Percentiles rank a stretch among this genome's conserved stretches.
Evolutionary conservation across 1,140 invertebrate species (phyloP).

Genomic region (Plodia interpunctella): DNA sequence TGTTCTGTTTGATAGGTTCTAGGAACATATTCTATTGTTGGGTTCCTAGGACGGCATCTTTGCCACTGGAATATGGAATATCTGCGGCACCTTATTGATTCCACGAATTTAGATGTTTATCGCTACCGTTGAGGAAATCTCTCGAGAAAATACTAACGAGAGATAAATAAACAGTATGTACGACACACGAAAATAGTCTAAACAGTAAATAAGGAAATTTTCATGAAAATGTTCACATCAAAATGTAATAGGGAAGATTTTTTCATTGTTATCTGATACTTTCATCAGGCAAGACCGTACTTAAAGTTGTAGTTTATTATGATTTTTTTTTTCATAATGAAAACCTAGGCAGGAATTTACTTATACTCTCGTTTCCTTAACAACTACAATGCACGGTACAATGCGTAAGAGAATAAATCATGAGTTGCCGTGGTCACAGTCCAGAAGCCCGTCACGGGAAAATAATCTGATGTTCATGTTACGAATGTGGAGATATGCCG

Average conservation of each 20-base stretch:
- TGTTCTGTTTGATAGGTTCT: conserved; percentile 33
- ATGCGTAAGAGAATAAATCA: conserved; percentile 22
- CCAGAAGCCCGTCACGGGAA: conserved; percentile 65
- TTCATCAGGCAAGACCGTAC: too few species aligned
- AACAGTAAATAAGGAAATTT: too few species aligned
- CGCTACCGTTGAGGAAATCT: conserved; percentile 42
- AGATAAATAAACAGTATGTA: too few species aligned
- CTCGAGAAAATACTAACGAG: too few species aligned
- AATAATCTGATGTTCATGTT: conserved; percentile 37
- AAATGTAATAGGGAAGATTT: too few species aligned
- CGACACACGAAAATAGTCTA: too few species aligned
- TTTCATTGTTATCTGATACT: too few species aligned
- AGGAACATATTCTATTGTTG: conserved; percentile 45
- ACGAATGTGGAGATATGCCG: conserved; percentile 31
- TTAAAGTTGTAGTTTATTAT: too few species aligned
- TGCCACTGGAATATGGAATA: conserved; percentile 30
- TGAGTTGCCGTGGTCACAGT: conserved; percentile 44
- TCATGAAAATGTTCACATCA: too few species aligned
- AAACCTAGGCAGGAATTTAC: background rate
- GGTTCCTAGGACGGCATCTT: conserved; percentile 47
- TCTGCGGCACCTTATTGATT: conserved; percentile 25
- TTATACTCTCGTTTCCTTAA: background rate
- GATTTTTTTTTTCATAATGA: too few species aligned
- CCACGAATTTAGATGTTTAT: conserved; percentile 35
- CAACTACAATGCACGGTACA: conserved; percentile 19